Conservation (phyloP, 2,797 vertebrate species). For the Peromyscus aztecus region DNA sequence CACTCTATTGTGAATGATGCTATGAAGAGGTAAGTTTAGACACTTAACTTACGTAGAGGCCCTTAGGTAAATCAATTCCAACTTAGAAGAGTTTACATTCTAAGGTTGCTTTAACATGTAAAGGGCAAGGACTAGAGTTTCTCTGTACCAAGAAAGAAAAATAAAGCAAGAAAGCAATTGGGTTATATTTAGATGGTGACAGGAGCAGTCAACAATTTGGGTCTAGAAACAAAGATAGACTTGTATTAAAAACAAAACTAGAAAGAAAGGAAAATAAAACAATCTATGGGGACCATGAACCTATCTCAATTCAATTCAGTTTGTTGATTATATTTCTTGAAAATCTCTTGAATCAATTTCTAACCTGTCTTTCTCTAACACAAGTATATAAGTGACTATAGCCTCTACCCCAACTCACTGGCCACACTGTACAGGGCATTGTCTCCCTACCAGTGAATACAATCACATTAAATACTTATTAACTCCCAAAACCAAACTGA, state of each 20-base stretch:
- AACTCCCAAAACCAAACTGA: conserved; percentile 16
- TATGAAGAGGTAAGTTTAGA: not conserved
- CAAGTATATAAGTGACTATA: conserved; percentile 1
- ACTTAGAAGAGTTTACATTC: not conserved
- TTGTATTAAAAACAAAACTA: conserved; percentile 40
- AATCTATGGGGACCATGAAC: conserved; percentile 48
- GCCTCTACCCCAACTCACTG: not conserved
- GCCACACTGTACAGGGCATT: not conserved
- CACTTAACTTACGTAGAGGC: not conserved
- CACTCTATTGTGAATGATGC: not conserved
- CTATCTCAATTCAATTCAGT: conserved; percentile 74
- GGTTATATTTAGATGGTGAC: conserved; percentile 51
- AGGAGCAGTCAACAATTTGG: conserved; percentile 58
- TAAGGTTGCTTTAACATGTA: conserved; percentile 22
- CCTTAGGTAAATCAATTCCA: conserved; percentile 9
- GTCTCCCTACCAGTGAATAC: not conserved
- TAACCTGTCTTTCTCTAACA: conserved; percentile 37
- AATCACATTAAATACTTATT: conserved; percentile 17
- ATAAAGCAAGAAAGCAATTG: conserved; percentile 62
- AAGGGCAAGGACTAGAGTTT: conserved; percentile 1
- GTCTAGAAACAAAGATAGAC: conserved; percentile 70
- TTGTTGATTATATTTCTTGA: conserved; percentile 78
- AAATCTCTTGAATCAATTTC: conserved; percentile 73
- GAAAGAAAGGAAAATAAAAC: not conserved
- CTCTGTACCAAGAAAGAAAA: conserved; percentile 11